These are phyloP conservation scores for Papilio polyxenes DNA, from an alignment of 1,140 invertebrate species.

Conservation along the genomic window DNA sequence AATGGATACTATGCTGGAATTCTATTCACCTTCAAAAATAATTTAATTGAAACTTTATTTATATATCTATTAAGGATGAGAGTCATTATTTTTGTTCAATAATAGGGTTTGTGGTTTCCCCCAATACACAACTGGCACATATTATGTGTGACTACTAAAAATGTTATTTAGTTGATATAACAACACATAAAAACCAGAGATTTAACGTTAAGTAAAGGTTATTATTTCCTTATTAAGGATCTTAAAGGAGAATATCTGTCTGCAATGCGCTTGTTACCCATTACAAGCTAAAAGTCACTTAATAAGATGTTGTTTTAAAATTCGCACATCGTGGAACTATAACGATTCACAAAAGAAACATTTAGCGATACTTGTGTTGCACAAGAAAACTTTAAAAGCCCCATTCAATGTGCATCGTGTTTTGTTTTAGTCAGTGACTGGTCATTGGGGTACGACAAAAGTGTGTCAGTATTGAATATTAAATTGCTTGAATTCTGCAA, in stretches of 20 bases:
- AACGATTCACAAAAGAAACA: slow-evolving; percentile 31
- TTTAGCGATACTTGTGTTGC: slow-evolving; percentile 3
- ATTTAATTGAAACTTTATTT: too few species aligned
- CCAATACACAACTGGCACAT: too few species aligned
- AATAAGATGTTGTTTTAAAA: slow-evolving; percentile 25
- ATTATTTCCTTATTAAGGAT: background rate
- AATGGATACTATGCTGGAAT: background rate
- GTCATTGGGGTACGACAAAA: background rate
- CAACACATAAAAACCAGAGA: too few species aligned
- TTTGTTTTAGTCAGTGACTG: slow-evolving; percentile 19
- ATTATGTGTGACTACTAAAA: too few species aligned
- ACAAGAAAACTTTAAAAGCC: slow-evolving; percentile 8
- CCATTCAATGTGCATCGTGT: slow-evolving; percentile 2
- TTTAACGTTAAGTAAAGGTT: too few species aligned
- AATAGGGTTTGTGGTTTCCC: too few species aligned
- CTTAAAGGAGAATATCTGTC: background rate
- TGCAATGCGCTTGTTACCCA: slow-evolving; percentile 27
- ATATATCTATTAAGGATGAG: too few species aligned
- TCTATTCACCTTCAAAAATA: background rate
- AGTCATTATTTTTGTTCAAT: too few species aligned
- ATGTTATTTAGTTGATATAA: too few species aligned
- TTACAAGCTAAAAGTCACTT: slow-evolving; percentile 23
- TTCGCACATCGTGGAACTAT: slow-evolving; percentile 8
- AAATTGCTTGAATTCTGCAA: slow-evolving; percentile 2
- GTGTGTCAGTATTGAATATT: slow-evolving; percentile 3